phyloP scores from a whole-genome alignment of 2,113 vertebrate species.

The Gallinago undulata region DNA sequence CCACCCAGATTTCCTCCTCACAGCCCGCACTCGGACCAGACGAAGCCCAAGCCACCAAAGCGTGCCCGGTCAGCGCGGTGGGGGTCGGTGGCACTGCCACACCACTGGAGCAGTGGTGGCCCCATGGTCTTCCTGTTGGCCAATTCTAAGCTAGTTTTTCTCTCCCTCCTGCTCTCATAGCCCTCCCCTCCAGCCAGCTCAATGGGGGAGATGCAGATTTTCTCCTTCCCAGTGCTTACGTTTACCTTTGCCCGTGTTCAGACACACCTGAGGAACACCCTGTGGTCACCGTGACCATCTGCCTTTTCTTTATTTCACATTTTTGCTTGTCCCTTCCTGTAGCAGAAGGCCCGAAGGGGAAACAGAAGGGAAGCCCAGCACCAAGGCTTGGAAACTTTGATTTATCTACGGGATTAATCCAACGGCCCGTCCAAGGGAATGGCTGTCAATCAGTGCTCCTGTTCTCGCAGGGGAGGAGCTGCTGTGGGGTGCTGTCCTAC shows the following conservation, averaged over 20 bases:
- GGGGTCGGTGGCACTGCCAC: no score
- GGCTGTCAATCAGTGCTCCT: neutral
- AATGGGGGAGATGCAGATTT: neutral
- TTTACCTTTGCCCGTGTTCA: neutral
- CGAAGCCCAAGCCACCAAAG: neutral
- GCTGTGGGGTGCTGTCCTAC: neutral
- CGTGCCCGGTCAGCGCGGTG: neutral
- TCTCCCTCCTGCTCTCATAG: neutral
- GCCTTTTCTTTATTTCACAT: neutral
- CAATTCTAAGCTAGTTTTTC: neutral
- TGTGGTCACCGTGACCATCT: neutral
- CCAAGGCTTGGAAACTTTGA: neutral
- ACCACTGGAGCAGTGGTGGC: neutral
- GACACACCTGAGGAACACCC: neutral
- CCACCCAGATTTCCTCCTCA: conserved; percentile 27
- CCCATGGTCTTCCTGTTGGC: neutral
- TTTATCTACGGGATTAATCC: neutral
- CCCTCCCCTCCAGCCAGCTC: neutral
- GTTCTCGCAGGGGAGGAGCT: neutral
- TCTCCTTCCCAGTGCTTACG: neutral
- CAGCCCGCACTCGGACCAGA: conserved; percentile 33
- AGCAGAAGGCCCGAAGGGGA: neutral
- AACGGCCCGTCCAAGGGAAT: neutral
- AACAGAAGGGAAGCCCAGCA: neutral
- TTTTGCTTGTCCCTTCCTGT: neutral